phyloP scores from a whole-genome alignment of 2,113 vertebrate species.

The Scartelaos histophorus region DNA sequence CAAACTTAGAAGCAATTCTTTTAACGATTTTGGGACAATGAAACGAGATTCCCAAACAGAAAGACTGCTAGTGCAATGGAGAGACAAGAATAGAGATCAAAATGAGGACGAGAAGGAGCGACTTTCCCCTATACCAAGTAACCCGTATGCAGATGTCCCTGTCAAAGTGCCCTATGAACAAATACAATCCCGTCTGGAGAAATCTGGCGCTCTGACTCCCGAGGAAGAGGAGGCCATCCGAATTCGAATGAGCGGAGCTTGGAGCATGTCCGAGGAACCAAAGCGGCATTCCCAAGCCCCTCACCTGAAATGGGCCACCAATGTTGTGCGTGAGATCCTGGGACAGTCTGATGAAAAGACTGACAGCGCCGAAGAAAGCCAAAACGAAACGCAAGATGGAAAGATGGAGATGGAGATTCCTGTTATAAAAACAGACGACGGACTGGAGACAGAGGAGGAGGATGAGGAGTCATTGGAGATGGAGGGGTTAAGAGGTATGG shows the following conservation, averaged over 20 bases:
- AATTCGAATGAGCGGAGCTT: slow-evolving; percentile 55
- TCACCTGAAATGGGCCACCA: slow-evolving; percentile 78
- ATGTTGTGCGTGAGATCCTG: slow-evolving; percentile 69
- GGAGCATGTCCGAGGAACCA: slow-evolving; percentile 52
- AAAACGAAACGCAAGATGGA: background rate
- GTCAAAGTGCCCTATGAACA: slow-evolving; percentile 20
- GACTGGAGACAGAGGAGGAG: slow-evolving; percentile 30
- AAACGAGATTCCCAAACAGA: slow-evolving; percentile 65
- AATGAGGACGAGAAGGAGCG: background rate
- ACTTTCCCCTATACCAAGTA: background rate
- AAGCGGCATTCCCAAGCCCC: slow-evolving; percentile 73
- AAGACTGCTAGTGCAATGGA: slow-evolving; percentile 64
- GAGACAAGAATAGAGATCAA: slow-evolving; percentile 36
- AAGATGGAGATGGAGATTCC: slow-evolving; percentile 11
- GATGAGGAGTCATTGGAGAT: slow-evolving; percentile 38
- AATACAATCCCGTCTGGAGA: slow-evolving; percentile 41
- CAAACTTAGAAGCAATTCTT: slow-evolving; percentile 4
- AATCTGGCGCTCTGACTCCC: slow-evolving; percentile 39
- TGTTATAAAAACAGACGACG: slow-evolving; percentile 23
- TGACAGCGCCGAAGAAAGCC: background rate
- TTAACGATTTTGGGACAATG: slow-evolving; percentile 8
- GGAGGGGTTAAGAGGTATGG: slow-evolving; percentile 67
- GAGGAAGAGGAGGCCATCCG: slow-evolving; percentile 63
- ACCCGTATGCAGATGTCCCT: slow-evolving; percentile 20
- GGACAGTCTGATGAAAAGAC: slow-evolving; percentile 54